Base-by-base conservation (phyloP, 1,140 invertebrate species). In the Caenorhabditis tropicalis region DNA sequence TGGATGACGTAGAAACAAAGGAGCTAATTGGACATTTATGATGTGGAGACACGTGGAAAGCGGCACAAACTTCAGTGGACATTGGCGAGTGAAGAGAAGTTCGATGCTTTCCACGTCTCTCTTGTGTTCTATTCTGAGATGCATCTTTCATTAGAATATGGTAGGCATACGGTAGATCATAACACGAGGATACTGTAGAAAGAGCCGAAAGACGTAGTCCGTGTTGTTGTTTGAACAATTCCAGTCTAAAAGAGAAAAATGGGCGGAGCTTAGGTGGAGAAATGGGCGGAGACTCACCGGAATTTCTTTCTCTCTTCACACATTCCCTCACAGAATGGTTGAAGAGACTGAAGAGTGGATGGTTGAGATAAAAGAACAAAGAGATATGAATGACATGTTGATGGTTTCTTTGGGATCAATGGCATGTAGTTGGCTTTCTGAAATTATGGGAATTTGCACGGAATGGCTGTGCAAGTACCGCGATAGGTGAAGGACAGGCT, bases 141-240 rank as follows among this genome's bases (percentile, higher is more conserved):
- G 56, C 43, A 7, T 51, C 56, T 33, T 51, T 43, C 79, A 43
- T 79, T n/a, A 84, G 56, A 12, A 85, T 58, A 51, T 81, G 79
- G 49, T 80, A 80, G 7, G 83, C 70, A 39, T 58, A 85, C 7
- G 83, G 83, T n/a, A 85, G 70, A 85, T 85, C 83, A 49, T 81
- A 65, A 43, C 83, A 85, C 0, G 56, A 65, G 7, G 48, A 58
- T 33, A 58, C 51, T 3, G 48, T 58, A 19, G 70, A 80, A 5
- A 85, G 46, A 27, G 74, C 74, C 7, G 74, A 49, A 19, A 85
- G 74, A 46, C 43, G 36, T 21, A 85, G 83, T 31, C 39, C 29
- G 27, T 85, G 53, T 46, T 80, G 83, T 81, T 85, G 83, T n/a
- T 51, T 56, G 83, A 85, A 85, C 5, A 58, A 36, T 29, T 85